Evolutionary conservation across 2,888 invertebrate species (phyloP), one percentile per base, ranked within the genome.

Genomic region (Byasa hedistus): DNA sequence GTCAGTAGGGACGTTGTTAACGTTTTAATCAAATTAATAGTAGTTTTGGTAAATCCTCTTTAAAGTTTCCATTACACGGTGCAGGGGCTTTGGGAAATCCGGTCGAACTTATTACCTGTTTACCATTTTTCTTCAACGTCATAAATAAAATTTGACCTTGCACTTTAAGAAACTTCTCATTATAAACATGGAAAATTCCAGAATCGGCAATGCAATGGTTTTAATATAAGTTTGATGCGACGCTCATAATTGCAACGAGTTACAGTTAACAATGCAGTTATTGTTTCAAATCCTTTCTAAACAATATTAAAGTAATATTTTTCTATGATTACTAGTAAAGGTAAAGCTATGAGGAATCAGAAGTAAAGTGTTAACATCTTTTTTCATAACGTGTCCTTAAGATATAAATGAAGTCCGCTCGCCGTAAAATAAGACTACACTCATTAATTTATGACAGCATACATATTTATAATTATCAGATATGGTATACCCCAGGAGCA

Each of bases 401-500:
- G n/a, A 48, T n/a, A 48, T 19, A 48, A 19, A 48, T 48, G 48
- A 48, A 48, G n/a, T 48, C 48, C 48, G n/a, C 48, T 22, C 3
- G 44, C 22, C 10, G n/a, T 21, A 22, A 54, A 54, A 54, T 54
- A 54, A 22, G 3, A 39, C 27, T 54, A 54, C 52, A 27, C 44
- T n/a, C 22, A 65, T 57, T 59, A 60, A 65, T 58, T 58, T 58
- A 62, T 58, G 48, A 55, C 22, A 54, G 23, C 23, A 23, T 62
- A 55, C 64, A 59, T 59, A 64, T 64, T 58, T 48, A 66, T 66
- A 58, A 66, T 66, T 66, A 66, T 62, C 58, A 57, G 61, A 51
- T 61, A 61, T 61, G 54, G 61, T 64, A 61, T 57, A 61, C n/a
- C 64, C 66, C 60, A 57, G 61, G 22, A 57, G 63, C 36, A 75